Evolutionary conservation across 2,113 vertebrate species (phyloP).

Genomic region (Salminus brasiliensis): DNA sequence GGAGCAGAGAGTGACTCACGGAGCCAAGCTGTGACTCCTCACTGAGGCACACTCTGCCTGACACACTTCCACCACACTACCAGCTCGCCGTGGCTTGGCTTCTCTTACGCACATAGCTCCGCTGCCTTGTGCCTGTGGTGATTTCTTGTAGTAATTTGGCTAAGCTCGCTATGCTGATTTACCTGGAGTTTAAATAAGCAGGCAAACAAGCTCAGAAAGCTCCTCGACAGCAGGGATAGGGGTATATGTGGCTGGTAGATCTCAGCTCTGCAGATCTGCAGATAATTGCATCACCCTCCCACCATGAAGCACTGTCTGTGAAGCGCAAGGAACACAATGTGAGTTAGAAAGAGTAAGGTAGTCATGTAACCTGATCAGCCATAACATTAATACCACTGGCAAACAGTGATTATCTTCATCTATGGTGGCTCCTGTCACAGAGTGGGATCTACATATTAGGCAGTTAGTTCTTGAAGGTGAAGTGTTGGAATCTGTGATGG

Average conservation of each 20-base stretch:
- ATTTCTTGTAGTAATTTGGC: conserved; percentile 4
- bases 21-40: neutral
- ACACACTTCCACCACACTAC: neutral
- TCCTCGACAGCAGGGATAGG: neutral
- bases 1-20: conserved; percentile 1
- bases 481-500: no score
- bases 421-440: no score
- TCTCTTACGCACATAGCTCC: neutral
- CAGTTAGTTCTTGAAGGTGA: no score
- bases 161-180: neutral
- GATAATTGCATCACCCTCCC: neutral
- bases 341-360: neutral
- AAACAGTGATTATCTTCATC: no score
- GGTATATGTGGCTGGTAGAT: neutral
- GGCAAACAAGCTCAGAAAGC: neutral
- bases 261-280: neutral
- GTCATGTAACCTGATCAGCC: neutral
- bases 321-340: neutral
- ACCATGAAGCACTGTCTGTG: neutral
- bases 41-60: conserved; percentile 11
- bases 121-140: neutral
- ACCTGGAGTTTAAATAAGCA: conserved; percentile 5
- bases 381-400: no score
- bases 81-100: neutral
- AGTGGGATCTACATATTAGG: no score